Percentiles rank a stretch among this genome's conserved stretches.
Evolutionary conservation across 2,888 invertebrate species (phyloP).

Genomic region (Chalcis sispes): DNA sequence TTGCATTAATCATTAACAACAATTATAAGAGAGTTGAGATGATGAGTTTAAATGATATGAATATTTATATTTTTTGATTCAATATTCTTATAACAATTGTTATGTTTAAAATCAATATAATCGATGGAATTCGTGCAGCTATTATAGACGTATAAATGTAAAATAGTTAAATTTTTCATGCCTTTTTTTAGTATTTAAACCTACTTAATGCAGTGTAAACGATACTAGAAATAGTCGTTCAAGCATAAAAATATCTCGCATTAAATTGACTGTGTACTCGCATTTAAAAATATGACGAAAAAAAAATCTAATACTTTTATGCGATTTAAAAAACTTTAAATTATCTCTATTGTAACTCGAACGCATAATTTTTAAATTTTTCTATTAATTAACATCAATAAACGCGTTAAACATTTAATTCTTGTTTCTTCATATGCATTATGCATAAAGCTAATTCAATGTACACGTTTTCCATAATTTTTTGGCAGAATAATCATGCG

Average conservation of each 20-base stretch:
- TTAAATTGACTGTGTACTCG: not conserved
- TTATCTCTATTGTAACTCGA: not conserved
- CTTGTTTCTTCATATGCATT: not conserved
- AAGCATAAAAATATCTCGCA: not conserved
- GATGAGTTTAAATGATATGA: too few relatives aligned
- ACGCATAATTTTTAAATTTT: not conserved
- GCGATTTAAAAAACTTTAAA: not conserved
- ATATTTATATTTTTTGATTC: too few relatives aligned
- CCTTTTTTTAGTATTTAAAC: not conserved
- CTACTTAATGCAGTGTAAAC: slow-evolving; percentile 8
- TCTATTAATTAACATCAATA: not conserved
- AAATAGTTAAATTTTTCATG: too few relatives aligned
- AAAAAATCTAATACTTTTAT: not conserved
- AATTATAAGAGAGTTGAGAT: too few relatives aligned
- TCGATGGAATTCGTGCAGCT: too few relatives aligned
- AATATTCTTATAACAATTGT: too few relatives aligned
- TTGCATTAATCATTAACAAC: too few relatives aligned
- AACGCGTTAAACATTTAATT: not conserved
- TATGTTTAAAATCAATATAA: too few relatives aligned
- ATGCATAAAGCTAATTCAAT: too few relatives aligned
- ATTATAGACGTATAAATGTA: too few relatives aligned
- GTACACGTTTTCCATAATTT: too few relatives aligned
- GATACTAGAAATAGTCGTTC: not conserved
- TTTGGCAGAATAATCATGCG: too few relatives aligned
- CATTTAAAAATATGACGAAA: not conserved